phyloP scores from a whole-genome alignment of 2,888 invertebrate species.

The Aleiodes alternator region DNA sequence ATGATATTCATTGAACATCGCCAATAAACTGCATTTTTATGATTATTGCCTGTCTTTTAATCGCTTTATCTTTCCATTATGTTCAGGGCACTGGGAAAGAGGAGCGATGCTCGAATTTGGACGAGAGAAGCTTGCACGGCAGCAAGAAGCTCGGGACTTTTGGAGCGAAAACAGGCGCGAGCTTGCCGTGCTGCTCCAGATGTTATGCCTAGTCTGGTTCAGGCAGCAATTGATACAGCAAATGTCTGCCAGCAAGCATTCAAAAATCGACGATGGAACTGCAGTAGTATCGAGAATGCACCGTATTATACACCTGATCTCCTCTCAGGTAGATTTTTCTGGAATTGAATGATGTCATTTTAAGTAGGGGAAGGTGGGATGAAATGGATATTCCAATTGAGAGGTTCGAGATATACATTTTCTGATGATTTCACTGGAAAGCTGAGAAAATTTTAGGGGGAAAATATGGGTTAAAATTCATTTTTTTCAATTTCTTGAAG shows the following conservation, averaged over 20 bases:
- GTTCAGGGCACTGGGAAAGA: constrained; percentile 67
- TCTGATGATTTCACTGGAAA: too few relatives aligned
- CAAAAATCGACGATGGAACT: constrained; percentile 88
- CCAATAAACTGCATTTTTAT: not conserved
- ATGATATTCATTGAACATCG: constrained; percentile 5
- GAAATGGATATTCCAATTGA: too few relatives aligned
- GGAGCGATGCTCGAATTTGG: constrained; percentile 67
- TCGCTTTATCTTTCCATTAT: not conserved
- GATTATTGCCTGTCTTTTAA: too few relatives aligned
- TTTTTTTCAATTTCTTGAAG: too few relatives aligned
- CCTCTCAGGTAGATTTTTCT: constrained; percentile 79
- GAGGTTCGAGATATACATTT: too few relatives aligned
- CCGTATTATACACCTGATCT: constrained; percentile 87
- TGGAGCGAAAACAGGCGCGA: constrained; percentile 81
- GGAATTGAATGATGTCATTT: too few relatives aligned
- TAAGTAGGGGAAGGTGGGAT: too few relatives aligned
- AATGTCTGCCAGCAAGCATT: constrained; percentile 85
- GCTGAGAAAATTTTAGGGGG: too few relatives aligned
- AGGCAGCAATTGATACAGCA: constrained; percentile 83
- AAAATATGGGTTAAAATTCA: too few relatives aligned
- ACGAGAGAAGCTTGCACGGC: constrained; percentile 70
- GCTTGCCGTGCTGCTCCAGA: constrained; percentile 82
- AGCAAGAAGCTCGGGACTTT: constrained; percentile 76
- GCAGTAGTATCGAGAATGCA: constrained; percentile 84
- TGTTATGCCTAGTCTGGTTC: constrained; percentile 86